Percentiles rank a stretch among this genome's conserved stretches.
Evolutionary conservation across 2,888 invertebrate genomes (phyloP).

Genomic region (Hydraecia micacea): DNA sequence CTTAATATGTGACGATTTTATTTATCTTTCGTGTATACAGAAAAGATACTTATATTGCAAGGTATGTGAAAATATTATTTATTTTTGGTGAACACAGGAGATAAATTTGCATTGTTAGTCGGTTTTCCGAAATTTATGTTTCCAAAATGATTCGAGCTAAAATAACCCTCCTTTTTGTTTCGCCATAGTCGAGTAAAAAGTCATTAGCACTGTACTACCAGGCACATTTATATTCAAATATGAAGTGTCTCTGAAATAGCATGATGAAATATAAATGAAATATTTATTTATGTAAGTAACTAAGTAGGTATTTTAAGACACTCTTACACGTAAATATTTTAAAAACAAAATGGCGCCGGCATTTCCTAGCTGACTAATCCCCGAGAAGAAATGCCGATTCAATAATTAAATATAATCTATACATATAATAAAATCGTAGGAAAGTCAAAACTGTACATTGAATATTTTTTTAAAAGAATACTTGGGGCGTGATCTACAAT

Average conservation of each 20-base stretch:
- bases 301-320: background rate
- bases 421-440: no score
- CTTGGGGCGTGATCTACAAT: no score
- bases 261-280: background rate
- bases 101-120: background rate
- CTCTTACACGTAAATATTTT: background rate
- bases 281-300: background rate
- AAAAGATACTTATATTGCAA: background rate
- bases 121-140: background rate
- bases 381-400: no score
- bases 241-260: background rate
- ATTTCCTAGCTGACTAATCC: no score
- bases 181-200: no score
- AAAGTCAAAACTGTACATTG: no score
- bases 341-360: no score
- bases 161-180: no score
- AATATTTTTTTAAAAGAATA: no score
- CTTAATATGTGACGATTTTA: background rate
- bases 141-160: background rate
- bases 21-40: constrained; percentile 1
- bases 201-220: background rate
- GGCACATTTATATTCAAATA: constrained; percentile 1
- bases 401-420: no score
- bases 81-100: background rate
- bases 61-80: background rate